A percentile compares a stretch with the other conserved stretches of the same genome.
Evolutionary conservation across 2,888 invertebrate genomes (phyloP).

Genomic region (Elegia similella): DNA sequence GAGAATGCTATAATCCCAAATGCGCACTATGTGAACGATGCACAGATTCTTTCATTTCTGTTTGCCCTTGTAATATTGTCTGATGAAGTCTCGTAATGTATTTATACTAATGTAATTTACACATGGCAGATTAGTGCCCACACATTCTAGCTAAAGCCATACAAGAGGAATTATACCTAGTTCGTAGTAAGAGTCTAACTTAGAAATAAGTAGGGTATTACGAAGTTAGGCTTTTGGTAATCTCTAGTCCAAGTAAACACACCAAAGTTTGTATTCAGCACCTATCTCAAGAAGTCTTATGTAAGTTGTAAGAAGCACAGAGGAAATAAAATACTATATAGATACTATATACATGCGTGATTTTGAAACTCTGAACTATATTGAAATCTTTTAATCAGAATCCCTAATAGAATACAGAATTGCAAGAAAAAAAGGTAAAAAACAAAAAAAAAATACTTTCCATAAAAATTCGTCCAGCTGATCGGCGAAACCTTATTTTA

Average conservation of each 20-base stretch:
- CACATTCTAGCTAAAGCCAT: background rate
- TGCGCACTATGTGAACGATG: background rate
- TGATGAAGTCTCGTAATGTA: conserved; percentile 23
- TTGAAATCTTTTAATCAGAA: no score
- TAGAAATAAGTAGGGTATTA: no score
- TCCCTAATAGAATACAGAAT: no score
- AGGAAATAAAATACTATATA: background rate
- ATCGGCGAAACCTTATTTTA: no score
- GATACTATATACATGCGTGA: no score
- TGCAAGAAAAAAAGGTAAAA: no score
- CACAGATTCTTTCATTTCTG: conserved; percentile 20
- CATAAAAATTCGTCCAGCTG: no score
- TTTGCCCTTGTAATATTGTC: conserved; percentile 23
- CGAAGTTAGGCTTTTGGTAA: background rate
- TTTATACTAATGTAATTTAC: conserved; percentile 12
- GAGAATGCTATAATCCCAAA: background rate
- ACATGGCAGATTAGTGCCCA: background rate
- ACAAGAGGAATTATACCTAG: background rate
- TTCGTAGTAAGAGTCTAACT: background rate
- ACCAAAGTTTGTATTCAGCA: no score
- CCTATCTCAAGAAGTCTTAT: no score
- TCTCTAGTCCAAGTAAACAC: no score
- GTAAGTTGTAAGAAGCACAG: background rate
- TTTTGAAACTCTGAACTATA: no score
- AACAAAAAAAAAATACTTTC: no score